Evolutionary conservation across 2,797 vertebrate species (phyloP).

Genomic region (Pristis pectinata): DNA sequence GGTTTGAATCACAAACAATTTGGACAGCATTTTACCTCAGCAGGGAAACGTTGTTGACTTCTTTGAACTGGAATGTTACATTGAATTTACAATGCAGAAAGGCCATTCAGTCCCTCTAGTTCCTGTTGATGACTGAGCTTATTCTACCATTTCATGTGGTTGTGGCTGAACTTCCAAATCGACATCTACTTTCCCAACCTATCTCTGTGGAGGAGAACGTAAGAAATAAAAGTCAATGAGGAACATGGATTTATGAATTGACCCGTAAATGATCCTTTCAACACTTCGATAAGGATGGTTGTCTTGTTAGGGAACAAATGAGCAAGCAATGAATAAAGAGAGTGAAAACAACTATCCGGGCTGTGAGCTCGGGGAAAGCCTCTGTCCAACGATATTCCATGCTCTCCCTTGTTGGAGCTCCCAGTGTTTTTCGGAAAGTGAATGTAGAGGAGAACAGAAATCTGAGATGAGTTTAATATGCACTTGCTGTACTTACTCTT

Average conservation of each 20-base stretch:
- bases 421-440: not conserved
- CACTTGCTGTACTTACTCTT: not conserved
- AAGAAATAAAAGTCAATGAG: too few species aligned
- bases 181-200: too few species aligned
- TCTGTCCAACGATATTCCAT: not conserved
- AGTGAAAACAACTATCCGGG: not conserved
- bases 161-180: too few species aligned
- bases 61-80: too few species aligned
- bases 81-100: too few species aligned
- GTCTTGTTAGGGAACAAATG: not conserved
- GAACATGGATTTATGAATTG: not conserved
- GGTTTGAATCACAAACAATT: too few species aligned
- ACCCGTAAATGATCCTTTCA: not conserved
- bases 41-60: too few species aligned
- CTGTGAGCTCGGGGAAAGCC: not conserved
- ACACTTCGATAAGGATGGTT: not conserved
- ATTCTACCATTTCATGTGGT: too few species aligned
- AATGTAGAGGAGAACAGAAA: not conserved
- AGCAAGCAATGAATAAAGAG: not conserved
- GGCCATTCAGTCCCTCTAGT: too few species aligned
- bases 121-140: too few species aligned
- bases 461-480: not conserved
- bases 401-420: not conserved
- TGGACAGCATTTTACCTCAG: too few species aligned
- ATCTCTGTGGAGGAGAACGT: too few species aligned